These are phyloP conservation scores for Boulengeromyrus knoepffleri DNA, from an alignment of 2,113 vertebrate species.

Conservation along the genomic window DNA sequence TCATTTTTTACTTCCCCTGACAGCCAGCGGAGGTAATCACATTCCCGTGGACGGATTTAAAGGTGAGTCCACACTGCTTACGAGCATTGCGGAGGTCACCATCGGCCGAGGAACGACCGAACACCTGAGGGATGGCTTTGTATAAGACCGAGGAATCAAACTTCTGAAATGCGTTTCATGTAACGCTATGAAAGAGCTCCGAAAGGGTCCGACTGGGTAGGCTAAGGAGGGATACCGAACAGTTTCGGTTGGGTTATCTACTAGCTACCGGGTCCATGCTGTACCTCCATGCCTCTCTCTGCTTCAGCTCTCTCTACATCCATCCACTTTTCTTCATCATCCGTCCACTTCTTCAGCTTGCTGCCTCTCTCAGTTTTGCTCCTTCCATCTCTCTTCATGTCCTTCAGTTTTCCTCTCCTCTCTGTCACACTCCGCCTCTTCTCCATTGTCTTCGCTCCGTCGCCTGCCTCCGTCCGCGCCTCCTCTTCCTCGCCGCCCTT, in stretches of 20 bases:
- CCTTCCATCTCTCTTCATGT: neutral
- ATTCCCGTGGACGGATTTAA: neutral
- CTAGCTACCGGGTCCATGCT: neutral
- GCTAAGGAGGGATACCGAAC: neutral
- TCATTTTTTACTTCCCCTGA: neutral
- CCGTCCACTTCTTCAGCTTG: neutral
- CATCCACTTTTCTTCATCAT: neutral
- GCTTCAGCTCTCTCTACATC: neutral
- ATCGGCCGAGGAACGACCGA: neutral
- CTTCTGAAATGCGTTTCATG: neutral
- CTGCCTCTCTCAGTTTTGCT: neutral
- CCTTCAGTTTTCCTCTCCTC: slow-evolving; percentile 7
- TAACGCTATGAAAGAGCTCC: neutral
- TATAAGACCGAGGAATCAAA: neutral
- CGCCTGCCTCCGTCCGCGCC: slow-evolving; percentile 21
- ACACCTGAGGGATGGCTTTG: neutral
- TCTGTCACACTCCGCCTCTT: slow-evolving; percentile 17
- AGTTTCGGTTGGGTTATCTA: neutral
- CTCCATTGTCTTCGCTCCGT: slow-evolving; percentile 15
- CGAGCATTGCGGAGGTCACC: neutral
- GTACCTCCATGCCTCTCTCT: neutral
- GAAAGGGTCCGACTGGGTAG: neutral
- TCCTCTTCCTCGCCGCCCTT: slow-evolving; percentile 28
- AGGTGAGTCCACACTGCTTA: neutral
- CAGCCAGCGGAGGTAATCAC: neutral